Conservation (phyloP, 2,888 invertebrate genomes). For the Scaptomyza cyrtandrae region DNA sequence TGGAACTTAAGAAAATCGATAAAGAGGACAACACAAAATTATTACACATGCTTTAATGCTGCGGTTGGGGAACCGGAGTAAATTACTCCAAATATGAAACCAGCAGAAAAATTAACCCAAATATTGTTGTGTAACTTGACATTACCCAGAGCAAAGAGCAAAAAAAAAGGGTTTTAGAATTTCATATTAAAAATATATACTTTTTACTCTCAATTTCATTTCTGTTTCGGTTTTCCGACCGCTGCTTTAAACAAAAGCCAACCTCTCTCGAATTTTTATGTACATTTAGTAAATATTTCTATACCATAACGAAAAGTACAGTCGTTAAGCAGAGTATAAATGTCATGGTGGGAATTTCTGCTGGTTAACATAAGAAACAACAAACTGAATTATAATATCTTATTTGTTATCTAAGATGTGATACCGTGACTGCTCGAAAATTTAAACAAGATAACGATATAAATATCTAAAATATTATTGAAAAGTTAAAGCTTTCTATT, state of each 20-base stretch:
- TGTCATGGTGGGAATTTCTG: neutral
- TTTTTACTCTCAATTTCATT: no score
- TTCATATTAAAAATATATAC: no score
- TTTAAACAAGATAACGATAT: no score
- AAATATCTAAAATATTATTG: neutral
- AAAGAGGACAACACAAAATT: neutral
- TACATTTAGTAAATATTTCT: neutral
- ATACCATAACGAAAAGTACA: slow-evolving; percentile 1
- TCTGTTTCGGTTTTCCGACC: no score
- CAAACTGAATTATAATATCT: neutral
- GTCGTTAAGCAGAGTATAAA: neutral
- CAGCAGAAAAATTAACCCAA: no score
- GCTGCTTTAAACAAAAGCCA: neutral
- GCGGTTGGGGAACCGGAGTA: no score
- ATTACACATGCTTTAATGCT: slow-evolving; percentile 1
- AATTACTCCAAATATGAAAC: no score
- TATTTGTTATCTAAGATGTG: slow-evolving; percentile 9
- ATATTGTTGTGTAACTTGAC: no score
- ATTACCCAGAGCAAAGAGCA: no score
- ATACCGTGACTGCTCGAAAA: neutral
- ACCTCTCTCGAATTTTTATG: neutral
- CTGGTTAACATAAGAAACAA: slow-evolving; percentile 1
- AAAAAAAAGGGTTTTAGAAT: no score
- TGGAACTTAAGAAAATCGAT: slow-evolving; percentile 4
- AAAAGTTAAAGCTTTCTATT: neutral